Evolutionary conservation across 2,797 vertebrate species (phyloP).

Genomic region (Acropternis orthonyx): DNA sequence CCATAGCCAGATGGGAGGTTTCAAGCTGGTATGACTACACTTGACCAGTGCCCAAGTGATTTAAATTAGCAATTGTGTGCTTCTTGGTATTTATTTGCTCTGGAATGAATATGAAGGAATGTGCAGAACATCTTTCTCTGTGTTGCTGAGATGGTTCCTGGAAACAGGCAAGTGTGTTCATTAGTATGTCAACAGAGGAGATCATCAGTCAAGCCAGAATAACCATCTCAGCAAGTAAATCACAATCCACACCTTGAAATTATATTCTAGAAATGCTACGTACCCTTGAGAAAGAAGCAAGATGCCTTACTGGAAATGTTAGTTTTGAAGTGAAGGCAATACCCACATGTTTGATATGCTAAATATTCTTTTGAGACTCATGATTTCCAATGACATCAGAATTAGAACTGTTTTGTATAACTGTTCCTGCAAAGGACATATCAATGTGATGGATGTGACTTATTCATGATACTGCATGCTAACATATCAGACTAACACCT

Average conservation of each 20-base stretch:
- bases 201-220: neutral
- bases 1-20: neutral
- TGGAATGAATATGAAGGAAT: neutral
- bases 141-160: neutral
- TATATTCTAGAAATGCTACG: neutral
- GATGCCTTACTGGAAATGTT: neutral
- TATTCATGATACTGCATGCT: neutral
- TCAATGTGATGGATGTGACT: accelerated
- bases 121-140: neutral
- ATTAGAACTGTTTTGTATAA: neutral
- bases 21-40: neutral
- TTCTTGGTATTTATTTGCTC: neutral
- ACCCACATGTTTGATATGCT: neutral
- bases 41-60: neutral
- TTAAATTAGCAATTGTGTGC: neutral
- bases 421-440: neutral
- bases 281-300: neutral
- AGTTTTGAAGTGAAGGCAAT: neutral
- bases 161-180: neutral
- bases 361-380: neutral
- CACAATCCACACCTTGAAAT: neutral
- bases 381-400: neutral
- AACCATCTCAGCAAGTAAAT: neutral
- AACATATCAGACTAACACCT: accelerated
- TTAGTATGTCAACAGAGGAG: neutral